Evolutionary conservation across 2,113 vertebrate genomes (phyloP), one percentile per base, ranked within the genome.

Genomic region (Mirza zaza): DNA sequence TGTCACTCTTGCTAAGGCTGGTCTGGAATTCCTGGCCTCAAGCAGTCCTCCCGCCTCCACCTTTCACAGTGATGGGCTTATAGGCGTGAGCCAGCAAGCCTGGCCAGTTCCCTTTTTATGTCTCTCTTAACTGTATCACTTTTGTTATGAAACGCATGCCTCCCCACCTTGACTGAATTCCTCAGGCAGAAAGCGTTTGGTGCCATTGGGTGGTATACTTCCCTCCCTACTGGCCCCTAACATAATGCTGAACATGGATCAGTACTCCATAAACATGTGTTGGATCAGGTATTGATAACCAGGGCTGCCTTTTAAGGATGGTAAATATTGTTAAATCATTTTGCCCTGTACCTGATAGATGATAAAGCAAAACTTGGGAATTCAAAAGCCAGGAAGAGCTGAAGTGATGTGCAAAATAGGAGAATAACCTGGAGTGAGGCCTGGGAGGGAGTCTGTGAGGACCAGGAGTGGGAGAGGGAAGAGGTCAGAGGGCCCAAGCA

Each of bases 401-500:
- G 29, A 68, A 23, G 17, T 39, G 23, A 39, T 21, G 17, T 20
- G 23, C 1, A 8, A 25, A 17, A 6, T 21, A 36, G 27, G 45
- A 32, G 50, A 55, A 8, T 12, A 73, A 42, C 5, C 3, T 63
- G 21, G 15, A 61, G 50, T 65, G 13, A 50, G 32, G 29, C 13
- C 32, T 50, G 9, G 23, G 21, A 82, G 20, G 21, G 25, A 45
- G 7, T 2, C 4, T 36, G 0, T 42, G 39, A 57, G n/a, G 39
- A 59, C 20, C 27, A 50, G 36, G 13, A 63, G 12, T 29, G 25
- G 36, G 36, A 76, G 36, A 20, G 1, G 34, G 27, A 50, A n/a
- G 50, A 25, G 18, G 17, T 48, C 48, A 3, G 11, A 21, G 21
- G 59, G 3, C 0, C 7, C 7, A 2, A 0, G 34, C 39, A 12